Evolutionary conservation across 2,888 invertebrate species (phyloP), one percentile per base, ranked within the genome.

Genomic region (Apodemia duryi): DNA sequence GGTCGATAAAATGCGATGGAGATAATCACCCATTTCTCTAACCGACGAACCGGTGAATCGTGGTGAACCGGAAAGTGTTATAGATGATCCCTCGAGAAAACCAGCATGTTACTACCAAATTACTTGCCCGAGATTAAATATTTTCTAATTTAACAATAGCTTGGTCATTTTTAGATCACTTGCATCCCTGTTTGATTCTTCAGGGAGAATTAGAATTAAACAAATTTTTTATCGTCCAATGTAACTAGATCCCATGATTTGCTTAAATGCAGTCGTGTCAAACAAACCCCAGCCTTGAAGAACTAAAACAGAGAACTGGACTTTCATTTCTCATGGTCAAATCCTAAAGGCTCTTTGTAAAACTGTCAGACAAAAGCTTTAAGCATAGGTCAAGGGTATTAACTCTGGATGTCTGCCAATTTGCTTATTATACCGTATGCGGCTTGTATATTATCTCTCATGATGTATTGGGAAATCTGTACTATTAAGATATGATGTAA

Each of bases 311-410:
- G 65, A 70, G 73, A 74, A 71, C 66, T 63, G 65, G 65, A 70
- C 71, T 70, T 72, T 72, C 69, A 77, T 65, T 63, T 67, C 67
- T 67, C 71, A 71, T 65, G 75, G 70, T 66, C 74, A 57, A 57
- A 57, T 57, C 57, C 57, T 57, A 35, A 35, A 35, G 57, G 29
- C 57, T 57, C 57, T 57, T 29, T 32, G 32, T 57, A 57, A 57
- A 57, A 32, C 32, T 57, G 32, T 32, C 65, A 67, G 68, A 72
- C 71, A 71, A 72, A 73, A 73, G 74, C 74, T 70, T 70, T 70
- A 62, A 71, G 70, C 57, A 57, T 57, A 57, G 84, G 83, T 83
- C 84, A 85, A 84, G 85, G 84, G 77, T 65, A 69, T 72, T 65
- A 73, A 63, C 68, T 68, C 77, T 83, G 82, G 81, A 74, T 72